Percentiles rank a stretch among this genome's conserved stretches.
Evolutionary conservation across 2,797 vertebrate genomes (phyloP).

Genomic region (Phylloscopus collybita): DNA sequence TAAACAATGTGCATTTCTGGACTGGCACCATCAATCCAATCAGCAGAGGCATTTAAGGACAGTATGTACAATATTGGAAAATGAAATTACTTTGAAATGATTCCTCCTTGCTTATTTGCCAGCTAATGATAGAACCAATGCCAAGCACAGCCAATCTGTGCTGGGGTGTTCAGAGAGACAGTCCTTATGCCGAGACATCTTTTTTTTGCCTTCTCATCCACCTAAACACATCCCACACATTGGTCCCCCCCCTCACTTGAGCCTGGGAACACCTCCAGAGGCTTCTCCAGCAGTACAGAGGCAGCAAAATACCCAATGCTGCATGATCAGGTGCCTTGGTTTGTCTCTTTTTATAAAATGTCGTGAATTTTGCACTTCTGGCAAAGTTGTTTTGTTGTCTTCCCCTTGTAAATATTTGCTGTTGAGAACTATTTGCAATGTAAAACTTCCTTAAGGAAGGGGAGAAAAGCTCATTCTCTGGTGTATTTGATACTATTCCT

Average conservation of each 20-base stretch:
- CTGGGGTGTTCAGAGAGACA: background rate
- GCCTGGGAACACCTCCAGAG: background rate
- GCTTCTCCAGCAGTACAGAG: background rate
- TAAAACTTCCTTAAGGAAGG: background rate
- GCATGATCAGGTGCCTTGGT: background rate
- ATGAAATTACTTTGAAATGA: constrained; percentile 41
- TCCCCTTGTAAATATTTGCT: constrained; percentile 1
- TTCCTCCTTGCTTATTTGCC: constrained; percentile 35
- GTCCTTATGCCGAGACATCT: background rate
- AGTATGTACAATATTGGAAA: background rate
- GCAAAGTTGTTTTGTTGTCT: background rate
- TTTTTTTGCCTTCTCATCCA: background rate
- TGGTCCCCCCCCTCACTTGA: background rate
- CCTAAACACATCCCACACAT: background rate
- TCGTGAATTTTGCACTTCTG: background rate
- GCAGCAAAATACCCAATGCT: background rate
- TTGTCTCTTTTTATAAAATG: background rate
- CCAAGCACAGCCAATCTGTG: constrained; percentile 26
- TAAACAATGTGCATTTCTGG: constrained; percentile 8
- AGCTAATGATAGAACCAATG: constrained; percentile 15
- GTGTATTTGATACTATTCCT: background rate
- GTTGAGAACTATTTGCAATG: background rate
- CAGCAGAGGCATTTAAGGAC: constrained; percentile 47
- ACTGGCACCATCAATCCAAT: background rate
- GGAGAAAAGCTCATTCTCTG: background rate